These are phyloP conservation scores for Montifringilla adamsi DNA, from an alignment of 2,113 vertebrate species.

Conservation along the genomic window DNA sequence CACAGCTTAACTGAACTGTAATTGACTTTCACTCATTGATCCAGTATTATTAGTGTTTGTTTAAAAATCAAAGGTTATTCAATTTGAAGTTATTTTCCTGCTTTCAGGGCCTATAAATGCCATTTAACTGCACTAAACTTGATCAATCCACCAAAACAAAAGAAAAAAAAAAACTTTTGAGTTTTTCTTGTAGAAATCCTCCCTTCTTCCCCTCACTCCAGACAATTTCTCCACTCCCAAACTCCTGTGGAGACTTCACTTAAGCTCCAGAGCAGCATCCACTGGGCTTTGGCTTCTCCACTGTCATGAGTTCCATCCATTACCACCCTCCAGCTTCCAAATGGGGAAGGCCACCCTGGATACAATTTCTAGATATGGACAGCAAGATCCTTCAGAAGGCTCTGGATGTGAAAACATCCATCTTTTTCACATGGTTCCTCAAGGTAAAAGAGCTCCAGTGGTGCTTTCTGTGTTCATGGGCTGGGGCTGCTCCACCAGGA, in stretches of 20 bases:
- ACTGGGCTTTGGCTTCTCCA: background rate
- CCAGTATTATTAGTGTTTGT: conserved; percentile 4
- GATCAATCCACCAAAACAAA: background rate
- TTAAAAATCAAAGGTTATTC: conserved; percentile 27
- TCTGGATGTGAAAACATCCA: background rate
- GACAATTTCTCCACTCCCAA: background rate
- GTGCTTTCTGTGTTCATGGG: background rate
- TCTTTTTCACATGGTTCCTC: background rate
- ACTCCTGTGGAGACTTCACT: background rate
- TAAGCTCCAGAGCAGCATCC: background rate
- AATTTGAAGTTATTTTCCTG: background rate
- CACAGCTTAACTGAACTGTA: background rate
- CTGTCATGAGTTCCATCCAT: fast-evolving
- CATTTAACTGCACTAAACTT: background rate
- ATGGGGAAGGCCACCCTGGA: background rate
- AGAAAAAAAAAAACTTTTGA: background rate
- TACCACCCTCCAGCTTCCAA: background rate
- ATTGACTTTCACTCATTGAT: conserved; percentile 46
- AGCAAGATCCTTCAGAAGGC: background rate
- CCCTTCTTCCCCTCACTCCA: background rate
- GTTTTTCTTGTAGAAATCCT: background rate
- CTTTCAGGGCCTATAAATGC: background rate
- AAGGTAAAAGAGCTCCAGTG: background rate
- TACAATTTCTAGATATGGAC: background rate
- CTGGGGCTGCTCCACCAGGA: background rate